These are phyloP conservation scores for Choristoneura fumiferana DNA, from an alignment of 1,140 invertebrate species.

Conservation along the genomic window DNA sequence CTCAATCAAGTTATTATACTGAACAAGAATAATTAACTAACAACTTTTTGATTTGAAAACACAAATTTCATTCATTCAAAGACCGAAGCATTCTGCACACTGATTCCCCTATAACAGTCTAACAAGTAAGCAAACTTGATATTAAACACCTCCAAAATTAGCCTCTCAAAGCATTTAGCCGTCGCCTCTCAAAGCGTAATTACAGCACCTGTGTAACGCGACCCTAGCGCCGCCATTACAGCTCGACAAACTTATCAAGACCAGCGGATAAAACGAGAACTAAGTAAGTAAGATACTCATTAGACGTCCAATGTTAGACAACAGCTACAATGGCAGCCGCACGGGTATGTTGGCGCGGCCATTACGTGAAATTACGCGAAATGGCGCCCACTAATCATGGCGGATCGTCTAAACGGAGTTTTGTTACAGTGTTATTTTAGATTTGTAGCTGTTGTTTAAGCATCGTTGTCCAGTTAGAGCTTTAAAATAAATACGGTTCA, in stretches of 20 bases:
- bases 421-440: conserved; percentile 25
- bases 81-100: too few relatives aligned
- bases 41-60: too few relatives aligned
- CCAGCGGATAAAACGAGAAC: not conserved
- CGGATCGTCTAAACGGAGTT: conserved; percentile 33
- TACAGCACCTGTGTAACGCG: conserved; percentile 35
- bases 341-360: conserved; percentile 23
- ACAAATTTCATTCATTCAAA: too few relatives aligned
- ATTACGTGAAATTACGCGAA: conserved; percentile 36
- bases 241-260: not conserved
- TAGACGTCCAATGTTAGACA: not conserved
- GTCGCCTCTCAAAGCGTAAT: conserved; percentile 44
- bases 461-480: not conserved
- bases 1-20: too few relatives aligned
- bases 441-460: conserved; percentile 21
- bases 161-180: conserved; percentile 34
- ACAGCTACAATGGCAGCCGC: not conserved
- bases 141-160: conserved; percentile 20
- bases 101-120: not conserved
- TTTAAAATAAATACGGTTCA: not conserved
- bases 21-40: too few relatives aligned
- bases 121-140: conserved; percentile 18
- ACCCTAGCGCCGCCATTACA: conserved; percentile 24
- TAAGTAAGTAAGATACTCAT: not conserved
- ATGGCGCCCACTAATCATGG: conserved; percentile 33